Base-by-base conservation (phyloP, 1,140 invertebrate species). In the Yoshiicerus persimilis region DNA sequence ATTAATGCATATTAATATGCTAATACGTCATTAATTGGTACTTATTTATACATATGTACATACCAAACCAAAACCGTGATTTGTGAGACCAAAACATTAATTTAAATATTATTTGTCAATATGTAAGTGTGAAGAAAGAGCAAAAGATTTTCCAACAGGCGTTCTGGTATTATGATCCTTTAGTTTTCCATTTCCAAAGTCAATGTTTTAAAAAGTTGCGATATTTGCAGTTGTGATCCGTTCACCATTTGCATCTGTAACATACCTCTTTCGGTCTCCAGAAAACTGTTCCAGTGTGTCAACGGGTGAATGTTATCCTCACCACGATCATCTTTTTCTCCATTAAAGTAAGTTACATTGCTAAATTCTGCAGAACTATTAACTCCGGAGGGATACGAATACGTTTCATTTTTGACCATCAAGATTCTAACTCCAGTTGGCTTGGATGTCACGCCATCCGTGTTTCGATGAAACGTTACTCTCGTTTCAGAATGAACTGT, bases 241-340 rank as follows among this genome's bases (percentile, higher is more conserved):
- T n/a, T 75, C 20, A 39, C 36, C 86, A 27, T 16, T 62, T 32
- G 23, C 16, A 13, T 86, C 32, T 70, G 41, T 34, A n/a, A 80
- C 75, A 80, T 80, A 80, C 75, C 75, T 80, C 32, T n/a, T n/a
- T 32, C 75, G n/a, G 75, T 13, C 38, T 80, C 34, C 20, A 16
- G 27, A 25, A 27, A 38, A 56, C 56, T 84, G 83, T 84, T 34
- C 20, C 27, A 32, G 16, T 38, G 39, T 25, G 32, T 86, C 32
- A 90, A 25, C 11, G 89, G 88, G 66, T 90, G 89, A 34, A 88
- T 39, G 62, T 88, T 87, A 83, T 90, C 89, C 30, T 87, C 84
- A 9, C 86, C 83, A n/a, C 87, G 75, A 38, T 87, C 89, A 9
- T 47, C 56, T 9, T 0, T 8, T 5, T 75, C 83, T 13, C 86